Base-by-base conservation (phyloP, 2,113 vertebrate species). In the Alectura lathami region DNA sequence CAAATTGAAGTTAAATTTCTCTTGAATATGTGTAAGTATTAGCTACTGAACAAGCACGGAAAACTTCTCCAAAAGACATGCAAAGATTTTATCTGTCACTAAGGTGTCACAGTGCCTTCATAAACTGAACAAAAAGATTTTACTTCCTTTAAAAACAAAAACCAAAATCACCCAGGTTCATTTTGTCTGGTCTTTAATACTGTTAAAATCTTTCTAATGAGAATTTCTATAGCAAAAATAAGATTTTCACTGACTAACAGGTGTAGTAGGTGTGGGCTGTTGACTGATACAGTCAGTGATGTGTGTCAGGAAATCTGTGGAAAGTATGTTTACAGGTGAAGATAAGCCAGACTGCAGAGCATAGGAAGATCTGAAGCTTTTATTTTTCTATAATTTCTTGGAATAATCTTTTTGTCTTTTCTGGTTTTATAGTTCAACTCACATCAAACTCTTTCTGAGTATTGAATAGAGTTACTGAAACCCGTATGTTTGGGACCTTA, bases 401-500 rank as follows among this genome's bases (percentile, higher is more conserved):
- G 9, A 83, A 83, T 4, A 47, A 32, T 76, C 2, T 66, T 88
- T 83, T 86, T 83, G 7, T 32, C 45, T 2, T 26, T 91, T n/a
- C 16, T 88, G 17, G 5, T 64, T 86, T 48, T 69, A 38, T 24
- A 69, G 11, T 73, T 72, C 60, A 75, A 59, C 32, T 85, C 40
- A 4, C 24, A 77, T 80, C 29, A 70, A 54, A 22, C 18, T 84
- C 57, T 69, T 89, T 54, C 9, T 75, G 66, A 70, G 10, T 62
- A 38, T 34, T 76, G 16, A 72, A 36, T 73, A 24, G 26, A 27
- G 9, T 82, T 63, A 0, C 40, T 83, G 7, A 69, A 51, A 56
- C 66, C 17, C 45, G 9, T 48, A 3, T 0, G 0, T 84, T 85
- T 2, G 3, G 24, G n/a, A 10, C 38, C 43, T n/a, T 67, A 8